A percentile compares a stretch with the other conserved stretches of the same genome.
Conservation (phyloP, 2,888 invertebrate species). For the Acanthococcus lagerstroemiae region DNA sequence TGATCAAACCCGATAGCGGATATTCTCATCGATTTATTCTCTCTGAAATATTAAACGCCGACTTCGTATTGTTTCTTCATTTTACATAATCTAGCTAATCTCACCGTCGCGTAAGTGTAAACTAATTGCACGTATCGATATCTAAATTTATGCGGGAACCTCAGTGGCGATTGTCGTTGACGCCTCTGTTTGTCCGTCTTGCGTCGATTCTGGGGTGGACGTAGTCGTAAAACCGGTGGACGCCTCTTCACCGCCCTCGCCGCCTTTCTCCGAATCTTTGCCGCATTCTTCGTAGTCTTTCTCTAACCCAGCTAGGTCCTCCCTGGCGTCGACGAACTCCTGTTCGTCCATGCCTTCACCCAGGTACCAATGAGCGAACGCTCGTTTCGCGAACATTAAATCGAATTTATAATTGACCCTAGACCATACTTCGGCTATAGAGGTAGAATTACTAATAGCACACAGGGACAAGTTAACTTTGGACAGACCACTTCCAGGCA, state of each 20-base stretch:
- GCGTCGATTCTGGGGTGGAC: neutral
- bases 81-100: too few species aligned
- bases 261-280: constrained; percentile 10
- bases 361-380: constrained; percentile 22
- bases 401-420: constrained; percentile 24
- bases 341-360: constrained; percentile 26
- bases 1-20: too few species aligned
- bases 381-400: constrained; percentile 21
- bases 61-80: too few species aligned
- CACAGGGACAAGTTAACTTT: constrained; percentile 20
- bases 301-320: constrained; percentile 10
- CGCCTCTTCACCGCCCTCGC: constrained; percentile 15
- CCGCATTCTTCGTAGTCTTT: constrained; percentile 25
- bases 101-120: neutral
- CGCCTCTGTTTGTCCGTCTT: neutral
- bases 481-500: constrained; percentile 19
- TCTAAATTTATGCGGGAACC: neutral
- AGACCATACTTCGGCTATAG: constrained; percentile 26
- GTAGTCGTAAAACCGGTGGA: constrained; percentile 15
- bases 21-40: too few species aligned
- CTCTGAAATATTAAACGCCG: too few species aligned
- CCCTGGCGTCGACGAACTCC: constrained; percentile 19
- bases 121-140: neutral
- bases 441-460: constrained; percentile 18
- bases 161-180: neutral